phyloP scores from a whole-genome alignment of 2,113 vertebrate genomes.

The Oryctolagus cuniculus region DNA sequence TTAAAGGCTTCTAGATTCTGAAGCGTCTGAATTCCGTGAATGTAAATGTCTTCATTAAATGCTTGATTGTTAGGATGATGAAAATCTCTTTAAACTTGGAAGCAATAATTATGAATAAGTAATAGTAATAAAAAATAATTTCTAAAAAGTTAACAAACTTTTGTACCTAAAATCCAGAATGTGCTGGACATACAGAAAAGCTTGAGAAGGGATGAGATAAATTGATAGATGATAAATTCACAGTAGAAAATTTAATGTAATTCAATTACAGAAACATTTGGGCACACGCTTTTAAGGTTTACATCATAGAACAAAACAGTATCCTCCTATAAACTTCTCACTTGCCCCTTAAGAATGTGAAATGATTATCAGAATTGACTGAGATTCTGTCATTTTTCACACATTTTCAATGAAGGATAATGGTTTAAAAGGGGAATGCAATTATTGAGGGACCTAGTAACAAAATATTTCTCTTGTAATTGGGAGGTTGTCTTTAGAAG shows the following conservation, averaged over 20 bases:
- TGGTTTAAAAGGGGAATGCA: background rate
- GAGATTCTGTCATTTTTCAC: background rate
- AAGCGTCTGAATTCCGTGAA: slow-evolving; percentile 20
- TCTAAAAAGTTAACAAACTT: background rate
- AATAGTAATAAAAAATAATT: slow-evolving; percentile 6
- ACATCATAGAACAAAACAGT: background rate
- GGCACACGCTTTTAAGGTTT: background rate
- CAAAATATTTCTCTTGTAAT: background rate
- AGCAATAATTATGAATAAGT: slow-evolving; percentile 39
- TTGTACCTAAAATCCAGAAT: background rate
- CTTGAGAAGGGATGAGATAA: background rate
- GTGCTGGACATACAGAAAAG: background rate
- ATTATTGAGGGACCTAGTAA: background rate
- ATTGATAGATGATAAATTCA: background rate
- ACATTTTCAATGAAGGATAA: background rate
- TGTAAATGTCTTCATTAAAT: slow-evolving; percentile 55
- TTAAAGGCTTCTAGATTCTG: slow-evolving; percentile 39
- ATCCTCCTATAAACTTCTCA: background rate
- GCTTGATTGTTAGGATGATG: slow-evolving; percentile 40
- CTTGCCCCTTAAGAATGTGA: background rate
- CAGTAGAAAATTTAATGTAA: background rate
- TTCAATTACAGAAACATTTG: background rate
- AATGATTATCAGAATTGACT: background rate
- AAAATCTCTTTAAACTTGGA: slow-evolving; percentile 50
- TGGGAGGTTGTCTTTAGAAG: background rate